phyloP scores from a whole-genome alignment of 1,140 invertebrate species.

The Drosophila nebulosa region DNA sequence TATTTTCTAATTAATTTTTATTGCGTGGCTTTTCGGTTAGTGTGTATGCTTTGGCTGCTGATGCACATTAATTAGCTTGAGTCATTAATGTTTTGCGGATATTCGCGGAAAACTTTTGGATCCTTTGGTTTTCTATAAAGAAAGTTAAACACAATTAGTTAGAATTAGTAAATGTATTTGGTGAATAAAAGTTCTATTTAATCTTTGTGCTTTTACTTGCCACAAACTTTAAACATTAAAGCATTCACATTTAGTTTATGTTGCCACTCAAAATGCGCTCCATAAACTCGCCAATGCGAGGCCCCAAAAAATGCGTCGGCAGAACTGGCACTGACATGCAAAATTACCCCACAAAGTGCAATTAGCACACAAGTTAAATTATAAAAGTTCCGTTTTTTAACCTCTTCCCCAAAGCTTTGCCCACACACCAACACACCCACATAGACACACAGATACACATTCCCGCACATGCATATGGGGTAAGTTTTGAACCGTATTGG shows the following conservation, averaged over 20 bases:
- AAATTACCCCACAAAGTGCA: conserved; percentile 72
- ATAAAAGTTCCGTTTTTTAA: conserved; percentile 69
- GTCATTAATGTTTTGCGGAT: too few relatives aligned
- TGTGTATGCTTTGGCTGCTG: not conserved
- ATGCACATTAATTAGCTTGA: conserved; percentile 21
- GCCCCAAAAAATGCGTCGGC: conserved; percentile 38
- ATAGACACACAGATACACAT: not conserved
- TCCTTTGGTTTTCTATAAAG: not conserved
- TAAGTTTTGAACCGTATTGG: not conserved
- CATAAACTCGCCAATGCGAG: conserved; percentile 1
- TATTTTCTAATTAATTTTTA: conserved; percentile 68
- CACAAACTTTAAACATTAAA: conserved; percentile 35
- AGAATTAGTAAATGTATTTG: too few relatives aligned
- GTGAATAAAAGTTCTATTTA: not conserved
- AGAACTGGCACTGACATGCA: conserved; percentile 66
- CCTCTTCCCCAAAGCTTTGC: conserved; percentile 20
- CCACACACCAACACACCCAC: not conserved
- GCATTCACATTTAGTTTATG: not conserved
- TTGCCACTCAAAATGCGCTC: not conserved
- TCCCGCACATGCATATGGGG: conserved; percentile 10
- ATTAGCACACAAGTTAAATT: conserved; percentile 72
- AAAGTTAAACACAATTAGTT: not conserved
- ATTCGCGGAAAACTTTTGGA: not conserved
- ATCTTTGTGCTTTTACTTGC: not conserved
- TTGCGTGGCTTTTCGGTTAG: conserved; percentile 31